A percentile compares a stretch with the other conserved stretches of the same genome.
Evolutionary conservation across 2,113 vertebrate species (phyloP).

Genomic region (Polyodon spathula): DNA sequence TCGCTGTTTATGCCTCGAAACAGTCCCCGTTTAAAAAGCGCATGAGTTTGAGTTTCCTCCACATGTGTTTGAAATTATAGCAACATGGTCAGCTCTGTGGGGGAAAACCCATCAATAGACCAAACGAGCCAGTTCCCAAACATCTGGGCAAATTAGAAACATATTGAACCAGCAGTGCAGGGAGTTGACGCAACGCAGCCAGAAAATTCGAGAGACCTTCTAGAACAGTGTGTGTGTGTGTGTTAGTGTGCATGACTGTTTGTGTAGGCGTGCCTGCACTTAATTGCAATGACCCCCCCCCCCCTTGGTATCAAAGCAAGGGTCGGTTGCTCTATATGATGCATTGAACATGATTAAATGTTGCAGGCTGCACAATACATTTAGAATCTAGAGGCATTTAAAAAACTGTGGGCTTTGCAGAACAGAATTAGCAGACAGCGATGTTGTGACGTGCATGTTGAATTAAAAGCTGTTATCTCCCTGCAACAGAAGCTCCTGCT

Average conservation of each 20-base stretch:
- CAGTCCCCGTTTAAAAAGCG: slow-evolving; percentile 8
- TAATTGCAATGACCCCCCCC: too few relatives aligned
- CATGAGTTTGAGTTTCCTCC: slow-evolving; percentile 38
- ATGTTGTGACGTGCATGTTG: slow-evolving; percentile 40
- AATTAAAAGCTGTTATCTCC: slow-evolving; percentile 63
- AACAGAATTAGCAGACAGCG: slow-evolving; percentile 9
- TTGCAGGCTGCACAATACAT: neutral
- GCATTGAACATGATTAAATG: slow-evolving; percentile 38
- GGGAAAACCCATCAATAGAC: slow-evolving; percentile 50
- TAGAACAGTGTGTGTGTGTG: too few relatives aligned
- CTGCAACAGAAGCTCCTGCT: slow-evolving; percentile 60
- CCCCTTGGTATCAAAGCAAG: slow-evolving; percentile 37
- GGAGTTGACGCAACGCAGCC: slow-evolving; percentile 41
- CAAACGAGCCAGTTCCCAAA: slow-evolving; percentile 51
- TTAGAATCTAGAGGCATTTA: slow-evolving; percentile 14
- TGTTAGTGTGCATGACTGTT: too few relatives aligned
- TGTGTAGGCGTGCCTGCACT: too few relatives aligned
- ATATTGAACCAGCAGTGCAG: slow-evolving; percentile 49
- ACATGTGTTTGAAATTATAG: slow-evolving; percentile 71
- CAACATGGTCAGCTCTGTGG: slow-evolving; percentile 59
- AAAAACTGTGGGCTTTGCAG: slow-evolving; percentile 24
- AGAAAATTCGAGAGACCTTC: too few relatives aligned
- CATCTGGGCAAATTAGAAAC: slow-evolving; percentile 66
- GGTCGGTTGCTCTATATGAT: slow-evolving; percentile 28
- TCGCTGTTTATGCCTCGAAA: slow-evolving; percentile 30